Evolutionary conservation across 2,113 vertebrate genomes (phyloP), one percentile per base, ranked within the genome.

Genomic region (Myodes glareolus): DNA sequence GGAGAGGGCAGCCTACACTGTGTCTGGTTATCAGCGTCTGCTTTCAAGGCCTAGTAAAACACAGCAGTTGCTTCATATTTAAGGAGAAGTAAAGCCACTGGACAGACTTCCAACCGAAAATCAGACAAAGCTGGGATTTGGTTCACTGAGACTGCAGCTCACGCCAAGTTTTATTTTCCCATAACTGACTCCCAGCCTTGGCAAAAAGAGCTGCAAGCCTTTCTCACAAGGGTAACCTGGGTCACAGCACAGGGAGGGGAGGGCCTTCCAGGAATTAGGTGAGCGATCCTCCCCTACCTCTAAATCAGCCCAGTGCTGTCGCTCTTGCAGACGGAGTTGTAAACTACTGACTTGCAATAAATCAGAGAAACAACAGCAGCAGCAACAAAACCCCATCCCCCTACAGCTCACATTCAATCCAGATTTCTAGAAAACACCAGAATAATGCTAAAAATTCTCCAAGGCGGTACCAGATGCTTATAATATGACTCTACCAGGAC

Each of bases 111-210:
- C 95, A 97, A 90, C 75, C 96, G 77, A 97, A 97, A 91, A 87
- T 87, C 1, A 8, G 92, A 96, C 96, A 96, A 96, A 87, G 68
- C 75, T 94, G 84, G 47, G 77, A 87, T 95, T 97, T 76, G 88
- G 90, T 97, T 97, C 81, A 88, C 82, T 92, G 94, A 92, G 91
- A 88, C 78, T 45, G 31, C 1, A 68, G 77, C 16, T 47, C 55
- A 85, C 2, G 96, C 96, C 97, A 97, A 87, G 85, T 94, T 91
- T 88, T 97, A 81, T 92, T 97, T 98, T 98, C 97, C 96, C 98
- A 98, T 96, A 84, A 96, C 94, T 96, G 86, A 95, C 65, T 97
- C 95, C 75, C 80, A 97, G 82, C 36, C 75, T 93, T 98, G 97
- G 97, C 94, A 72, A 36, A 75, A 91, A 95, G 47, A 14, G 14